Evolutionary conservation across 1,140 invertebrate species (phyloP).

Genomic region (Acromyrmex charruanus): DNA sequence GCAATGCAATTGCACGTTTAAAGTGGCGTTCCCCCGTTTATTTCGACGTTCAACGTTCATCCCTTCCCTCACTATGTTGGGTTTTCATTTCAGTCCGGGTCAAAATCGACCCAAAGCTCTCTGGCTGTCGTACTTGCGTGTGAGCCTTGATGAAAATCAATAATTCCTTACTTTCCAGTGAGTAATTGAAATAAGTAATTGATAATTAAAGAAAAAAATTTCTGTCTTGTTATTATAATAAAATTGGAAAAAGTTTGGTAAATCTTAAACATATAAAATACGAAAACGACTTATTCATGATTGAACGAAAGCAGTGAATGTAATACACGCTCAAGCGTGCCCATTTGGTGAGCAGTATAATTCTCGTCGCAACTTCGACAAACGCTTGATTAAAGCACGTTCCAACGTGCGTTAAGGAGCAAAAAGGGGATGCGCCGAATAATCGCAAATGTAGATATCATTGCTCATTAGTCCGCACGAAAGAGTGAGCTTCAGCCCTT

Average conservation of each 20-base stretch:
- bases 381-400: conserved; percentile 61
- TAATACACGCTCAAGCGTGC: not conserved
- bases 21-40: conserved; percentile 86
- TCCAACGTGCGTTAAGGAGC: conserved; percentile 53
- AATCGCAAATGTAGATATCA: conserved; percentile 63
- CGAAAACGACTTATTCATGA: not conserved
- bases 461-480: conserved; percentile 63
- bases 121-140: conserved; percentile 61
- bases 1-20: conserved; percentile 87
- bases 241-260: not conserved
- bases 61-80: conserved; percentile 66
- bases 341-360: conserved; percentile 35
- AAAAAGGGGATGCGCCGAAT: conserved; percentile 54
- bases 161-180: conserved; percentile 27
- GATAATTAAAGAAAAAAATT: conserved; percentile 1
- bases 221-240: not conserved
- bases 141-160: conserved; percentile 71
- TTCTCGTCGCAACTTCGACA: conserved; percentile 46
- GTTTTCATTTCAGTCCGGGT: conserved; percentile 73
- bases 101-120: conserved; percentile 71
- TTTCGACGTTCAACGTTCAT: conserved; percentile 83
- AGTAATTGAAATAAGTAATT: not conserved
- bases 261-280: conserved; percentile 1
- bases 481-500: conserved; percentile 47
- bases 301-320: not conserved